These are phyloP conservation scores for Leptestheria dahalacensis DNA, from an alignment of 1,140 invertebrate genomes.

Conservation along the genomic window DNA sequence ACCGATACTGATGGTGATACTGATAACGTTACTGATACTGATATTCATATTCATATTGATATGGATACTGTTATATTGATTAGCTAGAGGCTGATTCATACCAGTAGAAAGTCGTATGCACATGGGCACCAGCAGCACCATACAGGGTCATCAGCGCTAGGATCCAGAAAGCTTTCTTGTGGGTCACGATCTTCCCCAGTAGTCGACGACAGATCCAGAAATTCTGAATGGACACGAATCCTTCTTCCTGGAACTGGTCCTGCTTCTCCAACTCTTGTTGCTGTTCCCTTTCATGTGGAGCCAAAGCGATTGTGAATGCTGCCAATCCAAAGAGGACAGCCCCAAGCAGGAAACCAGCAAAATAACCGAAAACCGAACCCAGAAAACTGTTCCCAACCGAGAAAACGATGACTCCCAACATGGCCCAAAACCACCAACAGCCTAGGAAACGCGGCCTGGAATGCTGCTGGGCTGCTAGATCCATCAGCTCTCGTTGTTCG, in stretches of 20 bases:
- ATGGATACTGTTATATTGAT: too few relatives aligned
- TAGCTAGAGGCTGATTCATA: too few relatives aligned
- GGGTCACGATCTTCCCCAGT: not conserved
- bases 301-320: too few relatives aligned
- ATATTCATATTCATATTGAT: too few relatives aligned
- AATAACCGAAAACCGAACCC: not conserved
- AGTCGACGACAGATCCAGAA: not conserved
- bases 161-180: not conserved
- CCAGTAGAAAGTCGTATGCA: slow-evolving; percentile 14
- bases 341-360: slow-evolving; percentile 7
- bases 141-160: slow-evolving; percentile 5
- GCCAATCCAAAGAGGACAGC: slow-evolving; percentile 6
- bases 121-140: not conserved
- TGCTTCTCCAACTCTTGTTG: slow-evolving; percentile 1
- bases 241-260: not conserved
- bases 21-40: too few relatives aligned
- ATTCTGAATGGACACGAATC: not conserved
- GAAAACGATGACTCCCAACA: slow-evolving; percentile 3
- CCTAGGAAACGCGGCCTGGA: not conserved
- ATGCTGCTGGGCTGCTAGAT: not conserved
- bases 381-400: slow-evolving; percentile 2
- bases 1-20: too few relatives aligned
- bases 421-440: slow-evolving; percentile 7
- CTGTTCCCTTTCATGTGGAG: too few relatives aligned
- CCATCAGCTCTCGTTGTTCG: not conserved